A percentile compares a stretch with the other conserved stretches of the same genome.
These are phyloP conservation scores for Lutraria lutraria DNA, from an alignment of 2,888 invertebrate genomes.

Conservation along the genomic window DNA sequence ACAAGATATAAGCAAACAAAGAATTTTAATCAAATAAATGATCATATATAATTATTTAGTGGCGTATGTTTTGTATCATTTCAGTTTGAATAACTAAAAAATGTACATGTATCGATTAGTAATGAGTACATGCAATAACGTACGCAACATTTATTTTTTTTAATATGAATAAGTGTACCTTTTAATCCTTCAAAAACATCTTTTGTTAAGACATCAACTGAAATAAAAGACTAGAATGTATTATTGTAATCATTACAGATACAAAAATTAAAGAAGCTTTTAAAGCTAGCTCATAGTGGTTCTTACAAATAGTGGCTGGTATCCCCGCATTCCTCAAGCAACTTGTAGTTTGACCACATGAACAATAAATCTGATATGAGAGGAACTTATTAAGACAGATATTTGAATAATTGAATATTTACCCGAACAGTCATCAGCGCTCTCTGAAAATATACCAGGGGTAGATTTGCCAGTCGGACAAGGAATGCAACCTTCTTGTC, in stretches of 20 bases:
- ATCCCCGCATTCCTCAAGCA: not conserved
- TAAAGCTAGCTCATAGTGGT: not conserved
- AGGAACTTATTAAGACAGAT: not conserved
- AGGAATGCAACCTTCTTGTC: not conserved
- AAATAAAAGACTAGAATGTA: not conserved
- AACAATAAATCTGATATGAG: not conserved
- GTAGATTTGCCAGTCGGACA: slow-evolving; percentile 47
- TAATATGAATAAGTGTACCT: no score
- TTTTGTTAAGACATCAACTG: not conserved
- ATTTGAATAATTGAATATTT: not conserved
- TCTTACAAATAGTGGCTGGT: not conserved
- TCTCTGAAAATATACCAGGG: slow-evolving; percentile 25
- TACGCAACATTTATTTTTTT: no score
- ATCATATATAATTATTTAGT: no score
- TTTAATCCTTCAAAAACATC: not conserved
- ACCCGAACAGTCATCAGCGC: slow-evolving; percentile 42
- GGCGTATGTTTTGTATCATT: not conserved
- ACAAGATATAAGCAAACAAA: not conserved
- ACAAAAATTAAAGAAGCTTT: not conserved
- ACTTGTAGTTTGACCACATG: not conserved
- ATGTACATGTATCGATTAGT: not conserved
- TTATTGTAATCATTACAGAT: not conserved
- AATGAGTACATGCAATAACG: not conserved
- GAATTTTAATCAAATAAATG: not conserved
- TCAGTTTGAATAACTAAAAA: not conserved